A percentile compares a stretch with the other conserved stretches of the same genome.
These are phyloP conservation scores for Parnassius mnemosyne DNA, from an alignment of 2,888 invertebrate genomes.

Conservation along the genomic window DNA sequence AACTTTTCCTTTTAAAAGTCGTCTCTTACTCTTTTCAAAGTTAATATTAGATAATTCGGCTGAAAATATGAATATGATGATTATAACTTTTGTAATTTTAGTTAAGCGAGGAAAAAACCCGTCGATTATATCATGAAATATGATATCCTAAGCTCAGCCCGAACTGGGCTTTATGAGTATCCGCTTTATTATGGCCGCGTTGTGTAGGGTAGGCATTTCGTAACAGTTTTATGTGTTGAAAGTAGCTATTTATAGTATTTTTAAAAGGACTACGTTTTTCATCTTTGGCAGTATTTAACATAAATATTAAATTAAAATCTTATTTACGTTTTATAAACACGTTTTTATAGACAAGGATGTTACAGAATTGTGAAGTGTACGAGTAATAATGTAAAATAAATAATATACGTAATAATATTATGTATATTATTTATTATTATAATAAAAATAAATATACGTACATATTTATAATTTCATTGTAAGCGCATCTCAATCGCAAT, in stretches of 20 bases:
- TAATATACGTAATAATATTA: no score
- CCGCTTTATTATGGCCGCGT: slow-evolving; percentile 29
- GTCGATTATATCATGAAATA: slow-evolving; percentile 66
- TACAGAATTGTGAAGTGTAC: neutral
- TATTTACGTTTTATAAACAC: no score
- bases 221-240: slow-evolving; percentile 14
- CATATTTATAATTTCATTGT: neutral
- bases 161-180: slow-evolving; percentile 47
- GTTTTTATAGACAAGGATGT: no score
- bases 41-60: slow-evolving; percentile 77
- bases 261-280: no score
- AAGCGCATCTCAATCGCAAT: slow-evolving; percentile 12
- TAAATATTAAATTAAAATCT: no score
- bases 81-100: slow-evolving; percentile 72
- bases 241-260: slow-evolving; percentile 1
- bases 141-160: slow-evolving; percentile 54
- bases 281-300: no score
- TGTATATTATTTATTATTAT: no score
- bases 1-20: slow-evolving; percentile 80
- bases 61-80: slow-evolving; percentile 75
- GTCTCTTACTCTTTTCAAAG: slow-evolving; percentile 76
- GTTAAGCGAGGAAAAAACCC: slow-evolving; percentile 57
- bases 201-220: slow-evolving; percentile 4
- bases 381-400: no score
- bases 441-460: no score